A percentile compares a stretch with the other conserved stretches of the same genome.
These are phyloP conservation scores for Tanypteryx hageni DNA, from an alignment of 2,888 invertebrate genomes.

Conservation along the genomic window DNA sequence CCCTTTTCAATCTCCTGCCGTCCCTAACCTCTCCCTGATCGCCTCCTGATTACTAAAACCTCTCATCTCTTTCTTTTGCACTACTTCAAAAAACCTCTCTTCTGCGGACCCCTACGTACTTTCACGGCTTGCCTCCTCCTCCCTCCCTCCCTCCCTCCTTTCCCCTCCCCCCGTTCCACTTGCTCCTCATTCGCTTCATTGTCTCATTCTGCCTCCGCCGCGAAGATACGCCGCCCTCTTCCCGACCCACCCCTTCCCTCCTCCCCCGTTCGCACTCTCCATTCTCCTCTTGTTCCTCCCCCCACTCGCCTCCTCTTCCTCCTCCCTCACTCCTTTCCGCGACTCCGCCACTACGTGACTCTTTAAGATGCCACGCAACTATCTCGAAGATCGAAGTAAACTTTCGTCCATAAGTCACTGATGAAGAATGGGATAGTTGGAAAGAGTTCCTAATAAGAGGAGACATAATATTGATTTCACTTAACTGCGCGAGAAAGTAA, in stretches of 20 bases:
- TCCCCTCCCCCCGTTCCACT: not conserved
- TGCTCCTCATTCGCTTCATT: constrained; percentile 14
- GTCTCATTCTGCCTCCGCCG: constrained; percentile 27
- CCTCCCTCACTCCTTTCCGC: not conserved
- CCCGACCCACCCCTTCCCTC: not conserved
- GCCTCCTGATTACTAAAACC: constrained; percentile 1
- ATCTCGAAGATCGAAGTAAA: constrained; percentile 13
- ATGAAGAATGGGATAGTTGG: not conserved
- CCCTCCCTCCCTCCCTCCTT: not conserved
- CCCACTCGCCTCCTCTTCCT: not conserved
- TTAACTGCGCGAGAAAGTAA: not conserved
- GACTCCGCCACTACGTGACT: not conserved
- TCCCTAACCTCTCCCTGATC: constrained; percentile 24
- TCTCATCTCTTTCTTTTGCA: not conserved
- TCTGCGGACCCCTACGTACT: not conserved
- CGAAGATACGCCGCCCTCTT: not conserved
- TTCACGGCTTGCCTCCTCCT: not conserved
- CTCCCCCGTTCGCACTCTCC: not conserved
- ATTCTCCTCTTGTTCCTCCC: not conserved
- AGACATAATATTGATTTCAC: not conserved
- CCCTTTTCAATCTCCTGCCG: not conserved
- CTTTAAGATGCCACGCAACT: not conserved
- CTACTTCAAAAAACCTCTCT: not conserved
- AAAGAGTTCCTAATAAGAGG: not conserved
- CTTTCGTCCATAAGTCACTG: constrained; percentile 14